phyloP scores from a whole-genome alignment of 2,888 invertebrate genomes.

The Dicroscelio sp. region DNA sequence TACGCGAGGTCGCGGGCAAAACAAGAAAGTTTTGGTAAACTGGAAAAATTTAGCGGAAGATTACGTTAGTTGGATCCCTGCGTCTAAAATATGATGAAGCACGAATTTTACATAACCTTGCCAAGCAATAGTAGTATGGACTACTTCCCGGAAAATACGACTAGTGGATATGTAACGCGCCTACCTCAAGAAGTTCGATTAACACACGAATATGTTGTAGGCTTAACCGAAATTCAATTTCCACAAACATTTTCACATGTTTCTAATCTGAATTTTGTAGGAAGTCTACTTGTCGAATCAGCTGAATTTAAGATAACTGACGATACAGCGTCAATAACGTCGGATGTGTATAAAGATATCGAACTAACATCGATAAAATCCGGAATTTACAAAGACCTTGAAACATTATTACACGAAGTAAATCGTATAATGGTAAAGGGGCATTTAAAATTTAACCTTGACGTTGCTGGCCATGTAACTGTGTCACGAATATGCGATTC shows the following conservation, averaged over 20 bases:
- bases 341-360: too few species aligned
- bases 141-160: slow-evolving; percentile 51
- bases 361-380: too few species aligned
- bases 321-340: too few species aligned
- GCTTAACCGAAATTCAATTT: neutral
- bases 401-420: too few species aligned
- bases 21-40: neutral
- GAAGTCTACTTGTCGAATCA: too few species aligned
- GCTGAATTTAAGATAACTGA: too few species aligned
- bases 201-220: neutral
- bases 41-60: slow-evolving; percentile 22
- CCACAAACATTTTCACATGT: slow-evolving; percentile 1
- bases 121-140: neutral
- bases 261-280: neutral
- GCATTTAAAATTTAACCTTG: too few species aligned
- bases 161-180: slow-evolving; percentile 58
- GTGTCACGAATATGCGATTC: too few species aligned
- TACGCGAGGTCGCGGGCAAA: neutral
- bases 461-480: too few species aligned
- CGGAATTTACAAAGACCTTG: too few species aligned
- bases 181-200: neutral
- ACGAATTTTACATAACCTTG: slow-evolving; percentile 43
- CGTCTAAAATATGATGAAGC: neutral
- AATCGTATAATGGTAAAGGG: too few species aligned
- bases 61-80: neutral